Percentiles rank a stretch among this genome's conserved stretches.
phyloP scores from a whole-genome alignment of 2,888 invertebrate species.

The Mantis religiosa region DNA sequence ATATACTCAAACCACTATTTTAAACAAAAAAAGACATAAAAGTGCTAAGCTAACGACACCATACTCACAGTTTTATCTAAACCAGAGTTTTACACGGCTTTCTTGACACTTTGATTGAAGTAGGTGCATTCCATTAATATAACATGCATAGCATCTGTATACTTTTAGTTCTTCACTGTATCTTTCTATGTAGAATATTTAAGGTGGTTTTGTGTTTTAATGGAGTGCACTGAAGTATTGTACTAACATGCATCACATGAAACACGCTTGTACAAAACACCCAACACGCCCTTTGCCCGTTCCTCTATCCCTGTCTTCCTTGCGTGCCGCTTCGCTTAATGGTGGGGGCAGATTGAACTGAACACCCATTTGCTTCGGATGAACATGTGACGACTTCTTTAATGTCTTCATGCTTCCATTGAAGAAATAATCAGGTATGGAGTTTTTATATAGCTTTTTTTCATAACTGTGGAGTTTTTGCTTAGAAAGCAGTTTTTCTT shows the following conservation, averaged over 20 bases:
- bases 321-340: constrained; percentile 28
- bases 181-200: constrained; percentile 1
- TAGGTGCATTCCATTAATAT: constrained; percentile 28
- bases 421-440: constrained; percentile 31
- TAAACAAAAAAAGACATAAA: constrained; percentile 16
- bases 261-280: constrained; percentile 31
- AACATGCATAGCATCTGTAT: background rate
- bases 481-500: constrained; percentile 10
- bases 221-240: constrained; percentile 31
- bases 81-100: constrained; percentile 27
- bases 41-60: constrained; percentile 23
- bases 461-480: constrained; percentile 22
- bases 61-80: constrained; percentile 19
- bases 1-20: constrained; percentile 20
- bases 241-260: constrained; percentile 29
- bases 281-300: constrained; percentile 15
- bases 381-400: constrained; percentile 31
- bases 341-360: constrained; percentile 25
- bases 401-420: constrained; percentile 32
- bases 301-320: constrained; percentile 17
- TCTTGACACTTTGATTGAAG: constrained; percentile 23
- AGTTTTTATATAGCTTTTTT: constrained; percentile 24
- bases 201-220: constrained; percentile 19
- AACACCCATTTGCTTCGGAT: constrained; percentile 26
- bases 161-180: background rate